These are phyloP conservation scores for Leptura quadrifasciata DNA, from an alignment of 2,888 invertebrate species.

Conservation along the genomic window DNA sequence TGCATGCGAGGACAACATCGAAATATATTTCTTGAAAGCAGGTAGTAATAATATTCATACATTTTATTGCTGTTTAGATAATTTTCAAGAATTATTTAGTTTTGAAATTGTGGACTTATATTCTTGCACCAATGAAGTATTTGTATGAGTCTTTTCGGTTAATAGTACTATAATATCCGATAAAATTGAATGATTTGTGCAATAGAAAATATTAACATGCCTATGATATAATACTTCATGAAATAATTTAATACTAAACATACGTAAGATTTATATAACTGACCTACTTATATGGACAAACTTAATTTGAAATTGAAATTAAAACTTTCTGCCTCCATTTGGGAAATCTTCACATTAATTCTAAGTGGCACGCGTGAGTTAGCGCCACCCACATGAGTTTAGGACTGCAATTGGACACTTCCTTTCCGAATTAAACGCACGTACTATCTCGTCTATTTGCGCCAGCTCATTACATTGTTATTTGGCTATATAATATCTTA, in stretches of 20 bases:
- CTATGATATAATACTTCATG: background rate
- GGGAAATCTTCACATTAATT: conserved; percentile 14
- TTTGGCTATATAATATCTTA: conserved; percentile 53
- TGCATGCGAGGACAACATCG: too few species aligned
- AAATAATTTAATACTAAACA: background rate
- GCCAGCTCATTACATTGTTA: conserved; percentile 54
- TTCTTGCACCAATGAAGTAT: too few species aligned
- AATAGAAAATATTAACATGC: background rate
- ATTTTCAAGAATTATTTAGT: too few species aligned
- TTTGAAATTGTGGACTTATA: too few species aligned
- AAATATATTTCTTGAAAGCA: too few species aligned
- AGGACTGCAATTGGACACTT: conserved; percentile 60
- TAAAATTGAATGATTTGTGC: background rate
- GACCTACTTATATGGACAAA: background rate
- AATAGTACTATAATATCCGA: too few species aligned
- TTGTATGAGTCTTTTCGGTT: too few species aligned
- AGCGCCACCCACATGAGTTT: conserved; percentile 56
- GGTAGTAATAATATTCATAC: too few species aligned
- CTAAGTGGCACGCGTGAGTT: conserved; percentile 53
- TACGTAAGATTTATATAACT: conserved; percentile 18
- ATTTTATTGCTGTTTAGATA: too few species aligned
- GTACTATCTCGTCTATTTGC: conserved; percentile 50
- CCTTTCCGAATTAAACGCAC: conserved; percentile 56
- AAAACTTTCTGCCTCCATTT: background rate
- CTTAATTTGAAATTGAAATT: conserved; percentile 13